These are phyloP conservation scores for Sardinella longiceps DNA, from an alignment of 2,797 vertebrate species.

Conservation along the genomic window DNA sequence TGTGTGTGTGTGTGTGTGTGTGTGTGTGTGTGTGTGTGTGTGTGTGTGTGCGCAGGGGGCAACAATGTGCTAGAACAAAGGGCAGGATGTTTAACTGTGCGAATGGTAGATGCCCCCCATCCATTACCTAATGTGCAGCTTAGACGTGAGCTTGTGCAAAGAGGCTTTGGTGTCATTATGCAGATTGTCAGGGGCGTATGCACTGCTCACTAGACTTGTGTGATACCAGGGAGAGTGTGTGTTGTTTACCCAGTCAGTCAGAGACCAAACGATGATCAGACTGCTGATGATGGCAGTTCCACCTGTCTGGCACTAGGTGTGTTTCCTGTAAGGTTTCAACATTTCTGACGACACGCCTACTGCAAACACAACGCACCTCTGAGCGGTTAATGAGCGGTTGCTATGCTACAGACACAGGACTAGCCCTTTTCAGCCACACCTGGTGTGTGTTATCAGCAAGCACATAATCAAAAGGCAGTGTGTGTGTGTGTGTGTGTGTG, in stretches of 20 bases:
- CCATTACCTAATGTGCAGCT: slow-evolving; percentile 37
- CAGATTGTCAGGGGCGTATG: background rate
- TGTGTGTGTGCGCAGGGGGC: too few relatives aligned
- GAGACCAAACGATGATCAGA: background rate
- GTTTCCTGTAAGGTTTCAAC: background rate
- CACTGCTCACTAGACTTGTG: background rate
- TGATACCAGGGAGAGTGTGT: slow-evolving; percentile 16
- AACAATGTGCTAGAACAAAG: background rate
- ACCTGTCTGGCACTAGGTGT: background rate
- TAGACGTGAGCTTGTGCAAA: slow-evolving; percentile 19
- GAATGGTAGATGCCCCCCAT: background rate
- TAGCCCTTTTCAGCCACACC: background rate
- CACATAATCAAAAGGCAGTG: background rate
- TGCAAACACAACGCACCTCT: background rate
- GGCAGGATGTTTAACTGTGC: background rate
- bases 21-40: background rate
- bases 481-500: too few relatives aligned
- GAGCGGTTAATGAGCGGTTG: background rate
- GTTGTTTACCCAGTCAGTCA: slow-evolving; percentile 21
- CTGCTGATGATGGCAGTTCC: background rate
- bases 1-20: background rate
- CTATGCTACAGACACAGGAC: background rate
- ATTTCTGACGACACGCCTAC: background rate
- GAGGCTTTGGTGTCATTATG: slow-evolving; percentile 28
- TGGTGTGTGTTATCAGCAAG: background rate